Conservation (phyloP, 2,888 invertebrate genomes). For the Linhomoeus sp. region DNA sequence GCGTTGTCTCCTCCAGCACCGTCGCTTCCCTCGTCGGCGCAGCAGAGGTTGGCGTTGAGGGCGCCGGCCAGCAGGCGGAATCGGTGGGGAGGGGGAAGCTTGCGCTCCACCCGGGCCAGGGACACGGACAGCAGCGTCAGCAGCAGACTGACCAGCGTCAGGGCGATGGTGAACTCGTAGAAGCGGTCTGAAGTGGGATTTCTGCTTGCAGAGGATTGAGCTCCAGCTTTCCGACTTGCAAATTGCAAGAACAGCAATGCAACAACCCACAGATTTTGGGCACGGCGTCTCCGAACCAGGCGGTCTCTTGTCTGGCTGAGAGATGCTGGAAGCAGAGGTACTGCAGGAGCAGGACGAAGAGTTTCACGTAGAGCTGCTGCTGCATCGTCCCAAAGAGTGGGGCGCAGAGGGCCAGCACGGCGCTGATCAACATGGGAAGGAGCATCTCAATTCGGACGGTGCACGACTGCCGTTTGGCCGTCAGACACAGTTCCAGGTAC, state of each 20-base stretch:
- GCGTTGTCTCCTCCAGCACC: too few relatives aligned
- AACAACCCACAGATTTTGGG: conserved; percentile 18
- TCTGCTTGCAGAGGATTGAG: not conserved
- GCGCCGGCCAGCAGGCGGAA: conserved; percentile 2
- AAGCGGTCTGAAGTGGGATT: conserved; percentile 19
- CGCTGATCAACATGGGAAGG: conserved; percentile 18
- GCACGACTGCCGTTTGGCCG: conserved; percentile 13
- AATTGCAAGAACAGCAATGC: too few relatives aligned
- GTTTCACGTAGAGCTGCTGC: conserved; percentile 16
- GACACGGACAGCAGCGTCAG: conserved; percentile 18
- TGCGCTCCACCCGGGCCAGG: conserved; percentile 10
- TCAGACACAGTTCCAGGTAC: conserved; percentile 15
- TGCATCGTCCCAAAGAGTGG: conserved; percentile 15
- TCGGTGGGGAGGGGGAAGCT: not conserved
- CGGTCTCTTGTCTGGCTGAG: conserved; percentile 17
- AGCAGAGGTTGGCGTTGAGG: conserved; percentile 4
- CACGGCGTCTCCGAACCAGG: conserved; percentile 15
- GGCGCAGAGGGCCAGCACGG: conserved; percentile 15
- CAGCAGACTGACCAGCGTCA: conserved; percentile 17
- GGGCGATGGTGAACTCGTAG: conserved; percentile 19
- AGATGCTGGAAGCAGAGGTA: conserved; percentile 21
- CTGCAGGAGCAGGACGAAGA: conserved; percentile 20
- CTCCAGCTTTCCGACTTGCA: not conserved
- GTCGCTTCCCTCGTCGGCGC: not conserved
- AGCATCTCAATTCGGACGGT: conserved; percentile 18